These are phyloP conservation scores for Solea senegalensis DNA, from an alignment of 2,113 vertebrate genomes.

Conservation along the genomic window DNA sequence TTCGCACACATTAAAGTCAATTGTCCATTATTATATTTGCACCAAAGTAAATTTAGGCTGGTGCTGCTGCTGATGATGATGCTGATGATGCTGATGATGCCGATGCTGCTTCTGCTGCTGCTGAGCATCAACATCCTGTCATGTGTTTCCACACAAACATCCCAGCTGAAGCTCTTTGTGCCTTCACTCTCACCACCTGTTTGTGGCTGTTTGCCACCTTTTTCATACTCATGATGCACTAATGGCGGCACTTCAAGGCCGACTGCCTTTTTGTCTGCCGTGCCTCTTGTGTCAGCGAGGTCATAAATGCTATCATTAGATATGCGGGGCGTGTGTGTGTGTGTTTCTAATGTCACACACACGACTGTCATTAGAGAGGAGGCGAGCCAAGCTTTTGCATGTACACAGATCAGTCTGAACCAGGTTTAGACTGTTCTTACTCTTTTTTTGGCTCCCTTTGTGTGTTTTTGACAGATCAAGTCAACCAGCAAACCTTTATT, in stretches of 20 bases:
- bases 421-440: background rate
- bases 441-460: background rate
- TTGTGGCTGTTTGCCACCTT: conserved; percentile 17
- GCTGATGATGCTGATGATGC: too few species aligned
- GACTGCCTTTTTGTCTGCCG: conserved; percentile 45
- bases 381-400: conserved; percentile 16
- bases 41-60: background rate
- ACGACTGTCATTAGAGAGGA: conserved; percentile 41
- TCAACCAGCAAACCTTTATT: too few species aligned
- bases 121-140: background rate
- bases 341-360: too few species aligned
- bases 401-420: conserved; percentile 1
- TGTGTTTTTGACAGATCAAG: background rate
- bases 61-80: too few species aligned
- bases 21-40: background rate
- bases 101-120: too few species aligned
- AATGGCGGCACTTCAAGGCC: conserved; percentile 47
- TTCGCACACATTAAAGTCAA: background rate
- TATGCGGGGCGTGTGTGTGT: conserved; percentile 19
- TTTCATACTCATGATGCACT: conserved; percentile 22
- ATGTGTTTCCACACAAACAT: background rate
- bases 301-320: conserved; percentile 54
- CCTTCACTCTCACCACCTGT: conserved; percentile 15
- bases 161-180: too few species aligned
- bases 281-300: conserved; percentile 32